Percentiles rank a stretch among this genome's conserved stretches.
phyloP scores from a whole-genome alignment of 2,797 vertebrate species.

The Ptychadena robeensis region DNA sequence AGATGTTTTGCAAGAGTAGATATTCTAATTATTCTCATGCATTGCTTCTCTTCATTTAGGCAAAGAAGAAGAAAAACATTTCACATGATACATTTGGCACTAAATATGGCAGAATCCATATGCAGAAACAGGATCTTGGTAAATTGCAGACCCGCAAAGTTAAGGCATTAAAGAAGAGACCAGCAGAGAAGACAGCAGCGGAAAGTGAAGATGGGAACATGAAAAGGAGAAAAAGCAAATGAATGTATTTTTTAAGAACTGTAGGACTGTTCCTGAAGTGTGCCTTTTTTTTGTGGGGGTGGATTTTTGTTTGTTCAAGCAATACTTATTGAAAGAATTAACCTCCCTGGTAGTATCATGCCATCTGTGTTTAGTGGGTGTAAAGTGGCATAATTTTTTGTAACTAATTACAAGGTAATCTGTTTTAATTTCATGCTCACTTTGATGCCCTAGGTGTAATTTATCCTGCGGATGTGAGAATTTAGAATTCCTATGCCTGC shows the following conservation, averaged over 20 bases:
- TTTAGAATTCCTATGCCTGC: no score
- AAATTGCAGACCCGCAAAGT: constrained; percentile 93
- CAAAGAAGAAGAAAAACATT: constrained; percentile 96
- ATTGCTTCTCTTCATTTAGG: constrained; percentile 68
- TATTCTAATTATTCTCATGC: background rate
- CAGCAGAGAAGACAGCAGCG: constrained; percentile 66
- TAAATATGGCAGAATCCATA: constrained; percentile 90
- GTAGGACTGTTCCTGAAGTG: background rate
- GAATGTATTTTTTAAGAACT: background rate
- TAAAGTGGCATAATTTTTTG: no score
- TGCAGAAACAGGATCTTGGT: constrained; percentile 93
- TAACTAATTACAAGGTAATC: no score
- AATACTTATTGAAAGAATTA: no score
- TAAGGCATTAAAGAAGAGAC: constrained; percentile 92
- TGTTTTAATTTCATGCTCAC: no score
- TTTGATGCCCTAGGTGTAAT: no score
- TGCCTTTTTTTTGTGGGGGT: background rate
- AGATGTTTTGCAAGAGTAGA: background rate
- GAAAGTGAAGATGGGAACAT: constrained; percentile 63
- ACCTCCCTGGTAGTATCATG: no score
- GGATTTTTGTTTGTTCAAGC: no score
- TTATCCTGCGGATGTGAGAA: no score
- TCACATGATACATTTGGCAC: constrained; percentile 91
- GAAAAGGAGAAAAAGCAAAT: constrained; percentile 79
- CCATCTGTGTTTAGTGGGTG: no score